Evolutionary conservation across 2,797 vertebrate species (phyloP).

Genomic region (Aulostomus chinensis): DNA sequence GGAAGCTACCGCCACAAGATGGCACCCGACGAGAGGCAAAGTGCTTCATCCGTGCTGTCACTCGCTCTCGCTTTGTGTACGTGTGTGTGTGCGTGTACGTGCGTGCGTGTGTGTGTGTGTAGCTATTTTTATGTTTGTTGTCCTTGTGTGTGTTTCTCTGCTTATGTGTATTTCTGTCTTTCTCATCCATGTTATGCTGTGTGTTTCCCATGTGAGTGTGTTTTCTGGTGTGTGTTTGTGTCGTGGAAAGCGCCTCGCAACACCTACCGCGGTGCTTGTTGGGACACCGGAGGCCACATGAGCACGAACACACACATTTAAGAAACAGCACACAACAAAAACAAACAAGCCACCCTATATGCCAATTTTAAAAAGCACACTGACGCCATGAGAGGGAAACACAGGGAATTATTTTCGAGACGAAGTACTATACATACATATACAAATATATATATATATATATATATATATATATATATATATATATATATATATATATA

Average conservation of each 20-base stretch:
- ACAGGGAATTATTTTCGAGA: neutral
- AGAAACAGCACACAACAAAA: conserved; percentile 74
- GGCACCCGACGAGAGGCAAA: conserved; percentile 61
- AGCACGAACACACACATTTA: conserved; percentile 76
- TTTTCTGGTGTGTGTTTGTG: conserved; percentile 20
- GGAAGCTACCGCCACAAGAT: conserved; percentile 51
- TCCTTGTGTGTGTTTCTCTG: conserved; percentile 16
- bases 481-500: neutral
- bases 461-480: neutral
- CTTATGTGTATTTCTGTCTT: conserved; percentile 34
- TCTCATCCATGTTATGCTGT: conserved; percentile 37
- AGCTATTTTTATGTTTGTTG: neutral
- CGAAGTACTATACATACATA: too few species aligned
- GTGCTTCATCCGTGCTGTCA: neutral
- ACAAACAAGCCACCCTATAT: conserved; percentile 75
- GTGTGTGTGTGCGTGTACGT: conserved; percentile 6
- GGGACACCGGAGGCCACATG: conserved; percentile 74
- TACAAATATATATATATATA: too few species aligned
- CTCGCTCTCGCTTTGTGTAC: too few species aligned
- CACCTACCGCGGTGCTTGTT: conserved; percentile 75
- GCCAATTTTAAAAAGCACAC: conserved; percentile 55
- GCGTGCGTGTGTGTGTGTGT: conserved; percentile 3
- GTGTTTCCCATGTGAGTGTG: too few species aligned
- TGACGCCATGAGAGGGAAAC: neutral
- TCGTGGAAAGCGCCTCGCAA: conserved; percentile 56